Evolutionary conservation across 1,140 invertebrate species (phyloP).

Genomic region (Conus betulinus): DNA sequence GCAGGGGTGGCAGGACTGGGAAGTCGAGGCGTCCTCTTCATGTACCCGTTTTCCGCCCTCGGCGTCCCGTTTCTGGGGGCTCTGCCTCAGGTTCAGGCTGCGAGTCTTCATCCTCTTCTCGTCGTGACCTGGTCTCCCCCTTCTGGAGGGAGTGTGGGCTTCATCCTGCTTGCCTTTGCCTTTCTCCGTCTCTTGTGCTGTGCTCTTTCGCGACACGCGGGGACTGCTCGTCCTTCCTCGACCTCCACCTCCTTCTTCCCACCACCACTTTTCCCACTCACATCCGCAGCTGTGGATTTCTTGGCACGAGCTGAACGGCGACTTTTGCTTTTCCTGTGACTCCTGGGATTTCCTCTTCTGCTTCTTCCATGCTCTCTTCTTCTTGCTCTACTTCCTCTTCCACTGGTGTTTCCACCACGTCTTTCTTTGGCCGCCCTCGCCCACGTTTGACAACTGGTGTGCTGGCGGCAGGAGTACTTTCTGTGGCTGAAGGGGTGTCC

Average conservation of each 20-base stretch:
- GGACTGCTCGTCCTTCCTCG: slow-evolving; percentile 14
- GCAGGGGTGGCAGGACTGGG: background rate
- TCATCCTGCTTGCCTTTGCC: slow-evolving; percentile 27
- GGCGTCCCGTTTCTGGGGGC: slow-evolving; percentile 9
- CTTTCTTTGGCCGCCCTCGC: slow-evolving; percentile 43
- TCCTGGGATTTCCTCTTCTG: slow-evolving; percentile 43
- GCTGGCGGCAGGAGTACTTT: slow-evolving; percentile 40
- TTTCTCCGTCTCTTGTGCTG: slow-evolving; percentile 10
- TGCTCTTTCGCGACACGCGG: background rate
- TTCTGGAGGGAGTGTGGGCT: background rate
- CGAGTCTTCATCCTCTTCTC: slow-evolving; percentile 41
- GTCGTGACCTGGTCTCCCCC: slow-evolving; percentile 27
- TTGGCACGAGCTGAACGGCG: slow-evolving; percentile 4
- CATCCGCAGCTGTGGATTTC: background rate
- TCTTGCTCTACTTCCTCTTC: slow-evolving; percentile 43
- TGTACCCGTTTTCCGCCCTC: slow-evolving; percentile 11
- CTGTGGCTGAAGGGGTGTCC: slow-evolving; percentile 36
- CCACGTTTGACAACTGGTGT: slow-evolving; percentile 40
- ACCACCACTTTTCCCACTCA: background rate
- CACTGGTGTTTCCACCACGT: slow-evolving; percentile 11
- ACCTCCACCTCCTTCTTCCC: slow-evolving; percentile 19
- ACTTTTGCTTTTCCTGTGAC: slow-evolving; percentile 31
- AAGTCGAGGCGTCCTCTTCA: slow-evolving; percentile 15
- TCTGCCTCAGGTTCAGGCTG: slow-evolving; percentile 23
- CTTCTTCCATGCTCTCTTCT: slow-evolving; percentile 44